Base-by-base conservation (phyloP, 2,113 vertebrate genomes). In the Perca fluviatilis region DNA sequence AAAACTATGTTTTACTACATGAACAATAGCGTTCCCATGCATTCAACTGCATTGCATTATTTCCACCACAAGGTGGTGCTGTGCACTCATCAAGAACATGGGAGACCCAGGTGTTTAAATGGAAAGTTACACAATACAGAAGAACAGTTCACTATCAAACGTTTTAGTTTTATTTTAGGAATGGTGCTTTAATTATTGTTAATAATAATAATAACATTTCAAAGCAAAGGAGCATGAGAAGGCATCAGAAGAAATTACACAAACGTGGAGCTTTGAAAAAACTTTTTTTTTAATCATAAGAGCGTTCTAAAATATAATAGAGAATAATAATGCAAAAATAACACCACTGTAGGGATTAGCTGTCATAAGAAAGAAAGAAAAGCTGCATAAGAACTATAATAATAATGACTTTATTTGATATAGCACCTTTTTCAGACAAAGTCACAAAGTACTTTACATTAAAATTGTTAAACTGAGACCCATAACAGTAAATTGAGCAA, bases 31-130 rank as follows among this genome's bases (percentile, higher is more conserved):
- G 30, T 43, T 21, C n/a, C 27, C 16, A 54, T 16, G n/a, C 6
- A 30, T 27, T 6, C n/a, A 60, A 27, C 6, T 69, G 74, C 50
- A 51, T 0, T 61, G 7, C 30, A 61, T 3, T 14, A 5, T 15
- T 60, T 13, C 7, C 1, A 23, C 6, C 92, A 85, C 82, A 68
- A 87, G 91, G 63, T 80, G 89, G 77, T 43, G 79, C 69, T 67
- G 68, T 74, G 18, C 18, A 62, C 86, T 47, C 14, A 1, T 9
- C 0, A 21, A 49, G 16, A 33, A 9, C 3, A 3, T 4, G 5
- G 8, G n/a, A 25, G 10, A 25, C 13, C 19, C 8, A 7, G 16
- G 54, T 2, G 56, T 11, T 66, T 49, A 54, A 21, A 61, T 73
- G 74, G 79, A 73, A 78, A 86, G 79, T 86, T 82, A 53, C 50